Base-by-base conservation (phyloP, 2,888 invertebrate genomes). In the Notodonta dromedarius region DNA sequence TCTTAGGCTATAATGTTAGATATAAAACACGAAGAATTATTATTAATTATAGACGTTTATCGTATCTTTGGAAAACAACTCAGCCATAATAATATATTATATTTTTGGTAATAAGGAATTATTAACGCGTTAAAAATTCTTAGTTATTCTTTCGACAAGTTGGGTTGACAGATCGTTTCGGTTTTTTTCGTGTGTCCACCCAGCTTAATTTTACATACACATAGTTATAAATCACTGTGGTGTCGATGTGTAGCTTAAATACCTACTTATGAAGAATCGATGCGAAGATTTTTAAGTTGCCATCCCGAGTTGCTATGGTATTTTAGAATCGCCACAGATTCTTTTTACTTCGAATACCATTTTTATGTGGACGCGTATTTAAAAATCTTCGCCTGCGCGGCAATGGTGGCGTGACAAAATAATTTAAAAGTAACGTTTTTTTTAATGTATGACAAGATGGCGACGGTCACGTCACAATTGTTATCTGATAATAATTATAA, bases 41-140 rank as follows among this genome's bases (percentile, higher is more conserved):
- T 82, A 88, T 85, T 89, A 90, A 74, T 76, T 83, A 90, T 82
- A 86, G 84, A 86, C 82, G 84, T 86, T 87, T 86, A 79, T 78
- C 88, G 87, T 90, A 91, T 91, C 89, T 91, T 90, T 80, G 85
- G 89, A 86, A 83, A 88, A 86, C 90, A 91, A 85, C 87, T 86
- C 87, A 90, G 93, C 93, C 93, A 93, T 93, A 93, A 93, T 92
- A 91, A 93, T 91, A 91, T 93, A 93, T 93, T 75, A 75, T 75
- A 75, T 75, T 75, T 93, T 93, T 93, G 93, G 93, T 91, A 93
- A 64, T 93, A 92, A 92, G 90, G 80, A 85, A 81, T 14, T 51
- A 44, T 79, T 81, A 87, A 86, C 80, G 80, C 69, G 66, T 74
- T 82, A 80, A 83, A 86, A 87, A 83, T 85, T 86, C 73, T 83